Conservation (phyloP, 2,113 vertebrate species). For the Pangasianodon hypophthalmus region DNA sequence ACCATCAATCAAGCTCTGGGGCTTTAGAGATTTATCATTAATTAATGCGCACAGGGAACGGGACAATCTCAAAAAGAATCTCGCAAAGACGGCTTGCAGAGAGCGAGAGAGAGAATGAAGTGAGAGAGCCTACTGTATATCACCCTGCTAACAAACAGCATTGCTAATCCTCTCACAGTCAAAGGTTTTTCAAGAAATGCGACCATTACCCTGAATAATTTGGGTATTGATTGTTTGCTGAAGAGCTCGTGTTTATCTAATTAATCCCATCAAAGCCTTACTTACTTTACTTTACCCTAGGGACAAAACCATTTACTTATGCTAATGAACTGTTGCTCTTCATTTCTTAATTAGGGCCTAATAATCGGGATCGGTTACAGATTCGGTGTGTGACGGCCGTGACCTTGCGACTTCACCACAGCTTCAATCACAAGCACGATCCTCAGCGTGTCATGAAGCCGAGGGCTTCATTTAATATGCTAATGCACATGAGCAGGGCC, state of each 20-base stretch:
- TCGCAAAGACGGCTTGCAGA: constrained; percentile 12
- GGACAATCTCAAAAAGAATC: constrained; percentile 49
- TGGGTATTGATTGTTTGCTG: constrained; percentile 30
- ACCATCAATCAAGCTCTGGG: constrained; percentile 80
- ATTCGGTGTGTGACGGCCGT: background rate
- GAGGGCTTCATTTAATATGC: constrained; percentile 61
- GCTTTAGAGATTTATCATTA: constrained; percentile 81
- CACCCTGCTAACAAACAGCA: background rate
- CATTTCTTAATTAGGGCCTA: constrained; percentile 46
- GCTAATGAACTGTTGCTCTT: constrained; percentile 50
- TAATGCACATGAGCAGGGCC: constrained; percentile 67
- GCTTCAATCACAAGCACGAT: constrained; percentile 18
- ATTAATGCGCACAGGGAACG: constrained; percentile 67
- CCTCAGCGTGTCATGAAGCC: constrained; percentile 12
- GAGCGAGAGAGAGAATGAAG: background rate
- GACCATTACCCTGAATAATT: constrained; percentile 13
- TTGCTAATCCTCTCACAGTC: constrained; percentile 16
- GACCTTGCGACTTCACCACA: constrained; percentile 3
- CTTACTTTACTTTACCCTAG: constrained; percentile 27
- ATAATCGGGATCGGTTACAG: constrained; percentile 36
- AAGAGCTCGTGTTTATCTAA: constrained; percentile 38
- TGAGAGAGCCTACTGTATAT: constrained; percentile 11
- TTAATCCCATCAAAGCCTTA: constrained; percentile 39
- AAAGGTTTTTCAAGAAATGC: background rate
- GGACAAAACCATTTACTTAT: constrained; percentile 43